Conservation (phyloP, 2,113 vertebrate genomes). For the Gambusia holbrooki region DNA sequence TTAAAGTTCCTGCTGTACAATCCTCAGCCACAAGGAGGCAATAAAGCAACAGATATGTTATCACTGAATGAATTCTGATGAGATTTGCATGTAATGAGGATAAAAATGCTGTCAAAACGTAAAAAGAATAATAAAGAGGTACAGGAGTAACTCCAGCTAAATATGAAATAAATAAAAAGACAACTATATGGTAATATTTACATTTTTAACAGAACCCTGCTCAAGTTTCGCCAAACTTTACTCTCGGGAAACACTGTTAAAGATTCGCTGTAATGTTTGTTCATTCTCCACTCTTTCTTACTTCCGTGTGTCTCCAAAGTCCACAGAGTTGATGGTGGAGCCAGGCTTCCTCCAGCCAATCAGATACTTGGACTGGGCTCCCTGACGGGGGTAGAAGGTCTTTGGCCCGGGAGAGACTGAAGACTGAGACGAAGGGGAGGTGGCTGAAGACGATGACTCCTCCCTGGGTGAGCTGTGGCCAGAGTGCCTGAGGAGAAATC, state of each 20-base stretch:
- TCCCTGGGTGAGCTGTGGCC: constrained; percentile 93
- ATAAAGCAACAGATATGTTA: constrained; percentile 18
- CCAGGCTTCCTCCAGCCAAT: constrained; percentile 99
- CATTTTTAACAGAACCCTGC: background rate
- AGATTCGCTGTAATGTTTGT: background rate
- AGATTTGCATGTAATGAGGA: constrained; percentile 7
- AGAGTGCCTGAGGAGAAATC: constrained; percentile 79
- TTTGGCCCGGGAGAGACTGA: constrained; percentile 91
- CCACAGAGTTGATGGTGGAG: constrained; percentile 98
- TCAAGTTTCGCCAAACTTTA: too few species aligned
- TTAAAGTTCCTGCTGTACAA: constrained; percentile 33
- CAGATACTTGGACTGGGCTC: constrained; percentile 98
- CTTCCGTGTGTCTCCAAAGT: constrained; percentile 98
- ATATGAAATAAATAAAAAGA: background rate
- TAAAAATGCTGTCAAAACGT: constrained; percentile 4
- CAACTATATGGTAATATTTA: background rate
- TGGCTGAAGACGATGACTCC: constrained; percentile 87
- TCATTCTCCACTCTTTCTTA: constrained; percentile 76
- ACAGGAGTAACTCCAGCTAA: background rate
- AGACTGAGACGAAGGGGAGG: constrained; percentile 87
- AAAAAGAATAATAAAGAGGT: background rate
- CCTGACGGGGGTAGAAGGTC: constrained; percentile 98
- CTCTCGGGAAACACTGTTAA: background rate
- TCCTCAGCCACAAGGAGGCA: constrained; percentile 66
- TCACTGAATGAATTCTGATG: background rate